Conservation (phyloP, 2,113 vertebrate genomes). For the Miniopterus natalensis region DNA sequence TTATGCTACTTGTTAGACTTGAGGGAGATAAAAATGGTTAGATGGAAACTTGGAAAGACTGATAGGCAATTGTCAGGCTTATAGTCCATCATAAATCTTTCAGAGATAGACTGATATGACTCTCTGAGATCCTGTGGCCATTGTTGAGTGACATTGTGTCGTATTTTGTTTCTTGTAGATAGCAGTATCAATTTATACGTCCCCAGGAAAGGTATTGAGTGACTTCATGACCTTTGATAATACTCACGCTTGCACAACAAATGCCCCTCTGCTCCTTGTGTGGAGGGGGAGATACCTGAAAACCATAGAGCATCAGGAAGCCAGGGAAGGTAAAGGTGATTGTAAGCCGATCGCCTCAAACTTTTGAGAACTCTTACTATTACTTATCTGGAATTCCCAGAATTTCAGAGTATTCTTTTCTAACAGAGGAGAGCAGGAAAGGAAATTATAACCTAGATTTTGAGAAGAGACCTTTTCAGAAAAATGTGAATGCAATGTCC, state of each 20-base stretch:
- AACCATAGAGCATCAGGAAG: background rate
- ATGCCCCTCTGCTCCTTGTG: background rate
- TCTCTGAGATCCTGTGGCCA: slow-evolving; percentile 61
- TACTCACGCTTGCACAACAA: background rate
- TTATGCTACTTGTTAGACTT: slow-evolving; percentile 73
- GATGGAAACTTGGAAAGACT: slow-evolving; percentile 74
- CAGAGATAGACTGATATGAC: slow-evolving; percentile 55
- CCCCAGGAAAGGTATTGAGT: background rate
- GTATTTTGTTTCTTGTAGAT: slow-evolving; percentile 58
- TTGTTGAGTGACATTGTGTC: slow-evolving; percentile 42
- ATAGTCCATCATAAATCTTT: slow-evolving; percentile 65
- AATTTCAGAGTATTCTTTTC: slow-evolving; percentile 44
- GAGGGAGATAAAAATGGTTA: slow-evolving; percentile 76
- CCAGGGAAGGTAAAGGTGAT: background rate
- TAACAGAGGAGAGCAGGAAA: slow-evolving; percentile 42
- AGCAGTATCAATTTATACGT: slow-evolving; percentile 4
- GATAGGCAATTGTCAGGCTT: slow-evolving; percentile 44
- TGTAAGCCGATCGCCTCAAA: background rate
- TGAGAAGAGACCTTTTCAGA: background rate
- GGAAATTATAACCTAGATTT: slow-evolving; percentile 53
- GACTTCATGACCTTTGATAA: slow-evolving; percentile 11
- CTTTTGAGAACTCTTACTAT: slow-evolving; percentile 9
- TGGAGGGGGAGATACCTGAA: background rate
- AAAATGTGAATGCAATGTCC: background rate
- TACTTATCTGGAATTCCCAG: slow-evolving; percentile 40